Evolutionary conservation across 2,888 invertebrate species (phyloP), one percentile per base, ranked within the genome.

Genomic region (Pyrocoelia pectoralis): DNA sequence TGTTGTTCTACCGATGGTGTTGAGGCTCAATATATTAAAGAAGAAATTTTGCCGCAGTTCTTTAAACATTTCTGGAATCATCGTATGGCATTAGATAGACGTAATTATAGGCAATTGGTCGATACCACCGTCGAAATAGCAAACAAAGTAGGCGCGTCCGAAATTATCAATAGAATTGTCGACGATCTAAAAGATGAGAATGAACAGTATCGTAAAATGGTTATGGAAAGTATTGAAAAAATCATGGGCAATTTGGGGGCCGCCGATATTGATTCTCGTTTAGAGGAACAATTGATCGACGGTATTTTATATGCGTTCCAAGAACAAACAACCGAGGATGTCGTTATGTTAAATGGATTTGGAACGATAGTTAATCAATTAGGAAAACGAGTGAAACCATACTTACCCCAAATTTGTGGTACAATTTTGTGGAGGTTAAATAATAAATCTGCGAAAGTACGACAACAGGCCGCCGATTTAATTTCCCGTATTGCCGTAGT

Each of bases 11-110:
- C 99, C 0, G 99, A 99, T 81, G 99, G 99, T 89, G 99, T 99
- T 54, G 99, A 99, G 81, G 91, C 99, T 0, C 96, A 97, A 77
- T 99, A 99, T 77, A 99, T 99, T 71, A 98, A 98, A 83, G 98
- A 98, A 74, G 99, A 99, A 80, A 99, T 99, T 73, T 84, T 98
- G 71, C 98, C 98, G 0, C 97, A 97, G 76, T 98, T 98, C 83
- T 98, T 98, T 84, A 97, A 97, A 82, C 96, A 98, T 82, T 99
- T 99, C 83, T 99, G 99, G 99, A 99, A 99, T 80, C 99, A 99
- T 79, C 89, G 99, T 69, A 99, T 99, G 99, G 99, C 99, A 1
- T 84, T 99, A 65, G 99, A 99, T 82, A 87, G 98, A 53, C 88
- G 99, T 66, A 99, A 99, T 81, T 99, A 99, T 79, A 86, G 97